Percentiles rank a stretch among this genome's conserved stretches.
These are phyloP conservation scores for Drosophila kohkoa DNA, from an alignment of 1,140 invertebrate genomes.

Conservation along the genomic window DNA sequence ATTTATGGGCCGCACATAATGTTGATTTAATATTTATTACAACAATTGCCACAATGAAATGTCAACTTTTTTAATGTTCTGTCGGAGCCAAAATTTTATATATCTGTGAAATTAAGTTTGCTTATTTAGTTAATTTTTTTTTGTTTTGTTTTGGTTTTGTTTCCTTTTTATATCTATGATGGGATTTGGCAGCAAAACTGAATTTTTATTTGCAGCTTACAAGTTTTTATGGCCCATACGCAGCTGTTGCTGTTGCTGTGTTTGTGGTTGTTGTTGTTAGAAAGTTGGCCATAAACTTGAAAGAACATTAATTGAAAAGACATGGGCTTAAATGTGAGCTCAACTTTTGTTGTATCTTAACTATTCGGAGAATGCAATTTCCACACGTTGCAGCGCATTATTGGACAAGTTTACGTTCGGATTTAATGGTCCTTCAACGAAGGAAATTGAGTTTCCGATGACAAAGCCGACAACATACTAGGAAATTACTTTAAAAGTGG, in stretches of 20 bases:
- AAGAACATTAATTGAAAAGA: conserved; percentile 72
- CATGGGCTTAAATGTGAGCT: conserved; percentile 50
- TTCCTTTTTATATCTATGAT: conserved; percentile 38
- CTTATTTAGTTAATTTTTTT: conserved; percentile 63
- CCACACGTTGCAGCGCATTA: neutral
- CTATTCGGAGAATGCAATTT: conserved; percentile 25
- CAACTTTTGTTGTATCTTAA: neutral
- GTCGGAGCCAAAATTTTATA: conserved; percentile 32
- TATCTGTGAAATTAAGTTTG: conserved; percentile 64
- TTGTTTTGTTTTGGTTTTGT: conserved; percentile 5
- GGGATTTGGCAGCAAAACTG: conserved; percentile 48
- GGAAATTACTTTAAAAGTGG: neutral
- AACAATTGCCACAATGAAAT: conserved; percentile 55
- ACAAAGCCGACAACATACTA: conserved; percentile 1
- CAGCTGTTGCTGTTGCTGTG: conserved; percentile 15
- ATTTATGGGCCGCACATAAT: conserved; percentile 74
- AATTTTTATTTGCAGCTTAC: conserved; percentile 71
- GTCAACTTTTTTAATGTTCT: conserved; percentile 61
- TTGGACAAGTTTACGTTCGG: neutral
- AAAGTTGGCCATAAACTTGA: conserved; percentile 60
- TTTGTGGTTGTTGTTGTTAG: conserved; percentile 11
- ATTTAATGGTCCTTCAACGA: neutral
- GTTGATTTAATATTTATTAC: conserved; percentile 79
- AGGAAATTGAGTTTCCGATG: conserved; percentile 8
- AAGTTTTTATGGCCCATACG: conserved; percentile 54